Base-by-base conservation (phyloP, 2,888 invertebrate species). In the Bembecia ichneumoniformis region DNA sequence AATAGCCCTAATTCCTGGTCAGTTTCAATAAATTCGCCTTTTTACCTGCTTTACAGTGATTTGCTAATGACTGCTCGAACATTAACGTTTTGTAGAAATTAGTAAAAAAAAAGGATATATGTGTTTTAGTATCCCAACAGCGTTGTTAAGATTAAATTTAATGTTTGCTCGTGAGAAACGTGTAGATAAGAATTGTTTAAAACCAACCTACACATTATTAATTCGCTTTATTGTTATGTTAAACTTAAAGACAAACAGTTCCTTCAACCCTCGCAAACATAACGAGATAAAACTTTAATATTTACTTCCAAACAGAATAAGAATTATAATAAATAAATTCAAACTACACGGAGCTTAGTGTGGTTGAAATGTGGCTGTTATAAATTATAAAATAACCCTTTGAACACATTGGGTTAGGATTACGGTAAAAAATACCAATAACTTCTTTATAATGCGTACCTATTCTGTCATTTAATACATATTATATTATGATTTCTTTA, bases 1-100 rank as follows among this genome's bases (percentile, higher is more conserved):
- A 83, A 84, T 86, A 68, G 71, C 63, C 70, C 73, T 73, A 77
- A 80, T 80, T 82, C 70, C 58, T 60, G 72, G 66, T 61, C 68
- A 68, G 63, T 54, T 73, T 71, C 73, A 77, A 81, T 79, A 76
- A 66, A 65, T 60, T 66, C 59, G 56, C 58, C 57, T 64, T 64
- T 66, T 68, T 82, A 82, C 82, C 83, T 82, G 82, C 60, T 63
- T 59, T 62, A 54, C 62, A 60, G 65, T 74, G 77, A 79, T 79
- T 79, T 72, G 79, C 72, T 80, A 78, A 79, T 80, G 76, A 75
- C 63, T 57, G 55, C 58, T 16, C 47, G 44, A 13, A 9, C 15
- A 11, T 15, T 15, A 44, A 13, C 7, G 11, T 44, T 44, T 44
- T 14, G 17, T 44, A 11, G 3, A 16, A 44, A 44, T 44, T 40